Evolutionary conservation across 2,888 invertebrate species (phyloP).

Genomic region (Sinohyriopsis cumingii): DNA sequence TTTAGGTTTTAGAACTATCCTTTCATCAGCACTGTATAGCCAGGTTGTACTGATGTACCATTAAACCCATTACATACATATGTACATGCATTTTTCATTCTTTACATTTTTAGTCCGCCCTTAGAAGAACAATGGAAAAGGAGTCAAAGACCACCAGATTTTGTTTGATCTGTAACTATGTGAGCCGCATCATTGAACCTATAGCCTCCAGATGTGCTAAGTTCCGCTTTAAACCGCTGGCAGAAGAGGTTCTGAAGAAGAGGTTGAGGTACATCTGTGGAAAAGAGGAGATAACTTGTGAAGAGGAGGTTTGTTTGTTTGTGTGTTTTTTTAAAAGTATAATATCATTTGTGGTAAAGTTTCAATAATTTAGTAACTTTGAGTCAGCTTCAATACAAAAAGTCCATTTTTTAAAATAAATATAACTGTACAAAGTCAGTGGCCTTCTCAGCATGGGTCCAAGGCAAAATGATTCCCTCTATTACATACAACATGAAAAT

Average conservation of each 20-base stretch:
- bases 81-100: too few relatives aligned
- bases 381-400: background rate
- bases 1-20: too few relatives aligned
- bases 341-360: too few relatives aligned
- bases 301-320: constrained; percentile 75
- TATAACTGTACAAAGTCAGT: too few relatives aligned
- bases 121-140: constrained; percentile 97
- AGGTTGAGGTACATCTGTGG: constrained; percentile 85
- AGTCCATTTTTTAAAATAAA: too few relatives aligned
- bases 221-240: constrained; percentile 95
- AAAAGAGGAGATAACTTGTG: constrained; percentile 84
- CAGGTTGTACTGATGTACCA: too few relatives aligned
- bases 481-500: too few relatives aligned
- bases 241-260: constrained; percentile 69
- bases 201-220: constrained; percentile 98
- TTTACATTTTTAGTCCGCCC: constrained; percentile 78
- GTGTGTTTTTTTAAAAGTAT: constrained; percentile 38
- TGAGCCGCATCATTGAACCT: constrained; percentile 97
- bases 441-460: too few relatives aligned
- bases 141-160: constrained; percentile 95
- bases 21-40: too few relatives aligned
- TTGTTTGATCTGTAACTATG: constrained; percentile 98
- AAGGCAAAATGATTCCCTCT: too few relatives aligned
- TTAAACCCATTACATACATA: too few relatives aligned
- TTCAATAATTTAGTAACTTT: background rate